A percentile compares a stretch with the other conserved stretches of the same genome.
phyloP scores from a whole-genome alignment of 2,888 invertebrate genomes.

The Drosophila paramelanica region DNA sequence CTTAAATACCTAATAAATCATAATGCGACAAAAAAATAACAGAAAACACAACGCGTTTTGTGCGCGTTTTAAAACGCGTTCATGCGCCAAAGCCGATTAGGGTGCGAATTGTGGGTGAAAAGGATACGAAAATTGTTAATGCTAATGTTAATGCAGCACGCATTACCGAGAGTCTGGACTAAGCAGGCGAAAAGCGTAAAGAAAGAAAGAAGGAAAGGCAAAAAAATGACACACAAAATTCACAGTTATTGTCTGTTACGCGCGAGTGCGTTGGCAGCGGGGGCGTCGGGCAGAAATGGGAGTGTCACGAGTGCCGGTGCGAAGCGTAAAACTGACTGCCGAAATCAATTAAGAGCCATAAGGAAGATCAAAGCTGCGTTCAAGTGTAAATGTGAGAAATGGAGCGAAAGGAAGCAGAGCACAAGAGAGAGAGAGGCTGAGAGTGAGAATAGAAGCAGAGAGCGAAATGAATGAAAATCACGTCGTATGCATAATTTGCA shows the following conservation, averaged over 20 bases:
- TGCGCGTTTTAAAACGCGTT: slow-evolving; percentile 39
- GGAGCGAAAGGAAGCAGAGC: slow-evolving; percentile 5
- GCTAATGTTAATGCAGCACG: slow-evolving; percentile 33
- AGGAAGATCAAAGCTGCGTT: slow-evolving; percentile 60
- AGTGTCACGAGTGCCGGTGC: slow-evolving; percentile 22
- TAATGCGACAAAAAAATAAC: slow-evolving; percentile 11
- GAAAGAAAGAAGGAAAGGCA: slow-evolving; percentile 3
- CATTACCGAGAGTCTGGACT: slow-evolving; percentile 15
- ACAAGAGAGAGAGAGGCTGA: not conserved
- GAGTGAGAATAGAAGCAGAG: slow-evolving; percentile 6
- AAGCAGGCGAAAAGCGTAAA: slow-evolving; percentile 21
- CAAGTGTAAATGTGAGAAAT: slow-evolving; percentile 44
- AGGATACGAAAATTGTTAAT: slow-evolving; percentile 48
- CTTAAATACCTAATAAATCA: slow-evolving; percentile 45
- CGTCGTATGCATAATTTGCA: slow-evolving; percentile 58
- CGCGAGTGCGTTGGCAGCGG: slow-evolving; percentile 21
- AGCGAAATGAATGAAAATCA: slow-evolving; percentile 34
- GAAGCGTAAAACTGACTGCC: slow-evolving; percentile 12
- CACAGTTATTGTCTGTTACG: slow-evolving; percentile 44
- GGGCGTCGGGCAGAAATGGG: slow-evolving; percentile 2
- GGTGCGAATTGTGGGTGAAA: slow-evolving; percentile 26
- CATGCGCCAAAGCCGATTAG: slow-evolving; percentile 47
- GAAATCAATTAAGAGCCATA: slow-evolving; percentile 59
- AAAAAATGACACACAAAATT: slow-evolving; percentile 37
- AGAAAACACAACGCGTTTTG: slow-evolving; percentile 16